Evolutionary conservation across 2,888 invertebrate genomes (phyloP).

Genomic region (Pyrrhosoma nymphula): DNA sequence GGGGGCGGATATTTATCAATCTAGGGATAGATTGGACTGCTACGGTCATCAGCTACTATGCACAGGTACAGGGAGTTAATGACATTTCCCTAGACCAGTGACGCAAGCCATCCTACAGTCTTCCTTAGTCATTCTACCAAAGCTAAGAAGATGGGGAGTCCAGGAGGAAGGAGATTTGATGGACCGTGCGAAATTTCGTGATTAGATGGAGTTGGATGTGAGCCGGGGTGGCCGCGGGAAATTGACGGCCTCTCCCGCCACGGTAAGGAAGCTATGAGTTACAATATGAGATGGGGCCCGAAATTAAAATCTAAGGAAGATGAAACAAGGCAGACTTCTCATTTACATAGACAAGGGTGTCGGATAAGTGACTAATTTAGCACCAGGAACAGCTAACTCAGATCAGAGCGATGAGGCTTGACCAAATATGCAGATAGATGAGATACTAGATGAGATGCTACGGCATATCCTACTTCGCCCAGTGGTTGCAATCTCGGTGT

Average conservation of each 20-base stretch:
- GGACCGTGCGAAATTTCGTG: neutral
- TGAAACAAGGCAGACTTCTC: neutral
- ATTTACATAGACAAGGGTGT: neutral
- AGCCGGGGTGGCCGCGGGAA: neutral
- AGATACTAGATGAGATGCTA: too few relatives aligned
- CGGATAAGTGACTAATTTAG: neutral
- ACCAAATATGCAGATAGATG: neutral
- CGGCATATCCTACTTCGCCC: too few relatives aligned
- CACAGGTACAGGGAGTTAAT: too few relatives aligned
- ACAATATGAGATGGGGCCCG: neutral
- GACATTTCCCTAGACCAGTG: too few relatives aligned
- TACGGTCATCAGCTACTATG: too few relatives aligned
- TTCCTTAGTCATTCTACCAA: too few relatives aligned
- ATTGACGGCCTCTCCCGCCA: neutral
- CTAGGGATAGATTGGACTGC: too few relatives aligned
- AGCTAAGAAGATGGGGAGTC: neutral
- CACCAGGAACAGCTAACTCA: neutral
- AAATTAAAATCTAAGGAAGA: neutral
- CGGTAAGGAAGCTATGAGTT: neutral
- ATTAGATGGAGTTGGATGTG: neutral
- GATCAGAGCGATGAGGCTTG: neutral
- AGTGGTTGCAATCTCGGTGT: too few relatives aligned
- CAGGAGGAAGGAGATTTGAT: neutral
- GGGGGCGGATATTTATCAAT: too few relatives aligned
- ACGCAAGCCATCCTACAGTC: too few relatives aligned